phyloP scores from a whole-genome alignment of 2,797 vertebrate species.

The Arnoldichthys spilopterus region DNA sequence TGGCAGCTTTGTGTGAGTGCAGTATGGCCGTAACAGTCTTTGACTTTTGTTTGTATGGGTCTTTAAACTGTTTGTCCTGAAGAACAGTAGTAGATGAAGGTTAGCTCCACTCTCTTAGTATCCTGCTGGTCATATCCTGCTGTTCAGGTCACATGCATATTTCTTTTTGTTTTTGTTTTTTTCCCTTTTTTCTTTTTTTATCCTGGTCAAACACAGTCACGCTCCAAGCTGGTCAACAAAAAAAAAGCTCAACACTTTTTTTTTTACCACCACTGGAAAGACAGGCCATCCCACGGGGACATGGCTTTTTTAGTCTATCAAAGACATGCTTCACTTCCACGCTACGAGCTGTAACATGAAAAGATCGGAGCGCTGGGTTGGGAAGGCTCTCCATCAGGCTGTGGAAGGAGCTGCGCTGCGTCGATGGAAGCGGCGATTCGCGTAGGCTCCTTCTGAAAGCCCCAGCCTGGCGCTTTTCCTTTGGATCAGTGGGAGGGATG shows the following conservation, averaged over 20 bases:
- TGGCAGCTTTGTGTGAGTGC: slow-evolving; percentile 14
- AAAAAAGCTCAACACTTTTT: slow-evolving; percentile 63
- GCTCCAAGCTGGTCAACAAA: slow-evolving; percentile 54
- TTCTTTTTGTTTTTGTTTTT: slow-evolving; percentile 49
- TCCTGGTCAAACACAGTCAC: slow-evolving; percentile 68
- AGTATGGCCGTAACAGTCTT: slow-evolving; percentile 18
- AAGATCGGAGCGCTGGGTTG: slow-evolving; percentile 63
- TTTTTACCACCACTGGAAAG: slow-evolving; percentile 56
- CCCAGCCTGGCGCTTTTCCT: slow-evolving; percentile 67
- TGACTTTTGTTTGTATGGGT: slow-evolving; percentile 2
- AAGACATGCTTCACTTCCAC: slow-evolving; percentile 70
- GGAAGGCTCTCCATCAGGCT: slow-evolving; percentile 70
- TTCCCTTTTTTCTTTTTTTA: slow-evolving; percentile 68
- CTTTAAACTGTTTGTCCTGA: slow-evolving; percentile 22
- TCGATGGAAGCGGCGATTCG: slow-evolving; percentile 67
- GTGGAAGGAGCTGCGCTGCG: slow-evolving; percentile 63
- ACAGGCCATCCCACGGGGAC: slow-evolving; percentile 47
- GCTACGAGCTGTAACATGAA: slow-evolving; percentile 70
- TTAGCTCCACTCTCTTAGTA: slow-evolving; percentile 31
- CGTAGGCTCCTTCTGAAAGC: slow-evolving; percentile 73
- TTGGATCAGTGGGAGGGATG: slow-evolving; percentile 73
- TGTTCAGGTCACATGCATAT: slow-evolving; percentile 33
- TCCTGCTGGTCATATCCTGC: slow-evolving; percentile 40
- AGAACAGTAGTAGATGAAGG: slow-evolving; percentile 24
- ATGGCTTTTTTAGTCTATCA: slow-evolving; percentile 70